Evolutionary conservation across 1,140 invertebrate genomes (phyloP), one percentile per base, ranked within the genome.

Genomic region (Drosophila navojoa): DNA sequence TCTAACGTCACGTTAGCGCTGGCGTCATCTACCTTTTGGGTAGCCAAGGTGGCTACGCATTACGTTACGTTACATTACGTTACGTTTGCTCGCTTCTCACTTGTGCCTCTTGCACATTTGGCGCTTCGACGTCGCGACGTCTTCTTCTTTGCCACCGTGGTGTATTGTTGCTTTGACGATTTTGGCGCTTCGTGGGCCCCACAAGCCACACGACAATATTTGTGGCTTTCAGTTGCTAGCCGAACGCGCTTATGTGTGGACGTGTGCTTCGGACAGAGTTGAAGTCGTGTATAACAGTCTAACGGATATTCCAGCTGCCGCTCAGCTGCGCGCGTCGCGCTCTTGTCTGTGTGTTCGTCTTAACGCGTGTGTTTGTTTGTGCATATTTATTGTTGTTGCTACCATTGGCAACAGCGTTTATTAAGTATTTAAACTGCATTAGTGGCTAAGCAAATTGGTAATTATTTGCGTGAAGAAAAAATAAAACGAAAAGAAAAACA

Each of bases 291-390:
- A 42, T 38, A 38, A 60, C 10, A 60, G 47, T 54, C 44, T 63
- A 79, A 72, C 64, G 54, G 63, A 59, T 53, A 71, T 53, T 35
- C 29, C 75, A 77, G 63, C 73, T 72, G 64, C 40, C 81, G 75
- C 63, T 85, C 82, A 86, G 82, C 82, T 86, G 82, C 82, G 82
- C 81, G 81, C 81, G 81, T 81, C 82, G 82, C 84, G 57, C 59
- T 64, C 57, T 70, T 44, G 38, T 32, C 40, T 47, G 27, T 70
- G 32, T 53, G 53, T 7, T 11, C 5, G 27, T 58, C 22, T 66
- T 52, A 42, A 49, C 60, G 19, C 50, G 32, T 16, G 49, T 38
- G 68, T 63, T 42, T 75, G 60, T 77, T 50, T 59, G 25, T 79
- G 54, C 38, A 15, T 44, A 16, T 54, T 52, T 50, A 15, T 72